Evolutionary conservation across 2,113 vertebrate genomes (phyloP).

Genomic region (Bucco capensis): DNA sequence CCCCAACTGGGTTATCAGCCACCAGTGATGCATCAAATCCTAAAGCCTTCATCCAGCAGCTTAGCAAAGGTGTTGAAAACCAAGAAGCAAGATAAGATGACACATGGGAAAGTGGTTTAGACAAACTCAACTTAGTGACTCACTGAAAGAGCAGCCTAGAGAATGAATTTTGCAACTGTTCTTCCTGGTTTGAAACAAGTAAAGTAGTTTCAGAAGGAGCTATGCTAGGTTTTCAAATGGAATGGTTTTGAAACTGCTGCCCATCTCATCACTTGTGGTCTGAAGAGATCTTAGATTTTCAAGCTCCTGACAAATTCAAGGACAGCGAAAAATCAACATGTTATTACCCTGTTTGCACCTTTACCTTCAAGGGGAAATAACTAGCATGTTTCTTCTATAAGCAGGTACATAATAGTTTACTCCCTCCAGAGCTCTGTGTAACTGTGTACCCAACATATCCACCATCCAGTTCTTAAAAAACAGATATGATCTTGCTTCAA

Average conservation of each 20-base stretch:
- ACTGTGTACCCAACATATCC: background rate
- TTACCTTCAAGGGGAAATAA: background rate
- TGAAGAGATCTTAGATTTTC: background rate
- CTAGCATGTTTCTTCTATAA: background rate
- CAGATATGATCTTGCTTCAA: background rate
- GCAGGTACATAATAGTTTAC: background rate
- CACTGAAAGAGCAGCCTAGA: background rate
- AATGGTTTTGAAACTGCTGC: background rate
- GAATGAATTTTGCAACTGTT: background rate
- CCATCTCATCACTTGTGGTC: background rate
- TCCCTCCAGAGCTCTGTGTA: background rate
- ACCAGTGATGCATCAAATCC: background rate
- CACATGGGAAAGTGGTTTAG: background rate
- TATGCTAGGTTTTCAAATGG: background rate
- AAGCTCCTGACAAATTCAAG: background rate
- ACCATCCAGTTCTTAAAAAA: background rate
- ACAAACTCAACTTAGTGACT: background rate
- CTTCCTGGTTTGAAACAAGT: background rate
- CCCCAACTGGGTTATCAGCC: background rate
- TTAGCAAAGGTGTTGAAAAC: background rate
- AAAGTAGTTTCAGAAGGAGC: background rate
- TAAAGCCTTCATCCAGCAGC: background rate
- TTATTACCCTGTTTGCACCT: background rate
- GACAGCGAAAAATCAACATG: background rate
- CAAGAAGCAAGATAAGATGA: background rate